These are phyloP conservation scores for Encarsia formosa DNA, from an alignment of 2,888 invertebrate genomes.

Conservation along the genomic window DNA sequence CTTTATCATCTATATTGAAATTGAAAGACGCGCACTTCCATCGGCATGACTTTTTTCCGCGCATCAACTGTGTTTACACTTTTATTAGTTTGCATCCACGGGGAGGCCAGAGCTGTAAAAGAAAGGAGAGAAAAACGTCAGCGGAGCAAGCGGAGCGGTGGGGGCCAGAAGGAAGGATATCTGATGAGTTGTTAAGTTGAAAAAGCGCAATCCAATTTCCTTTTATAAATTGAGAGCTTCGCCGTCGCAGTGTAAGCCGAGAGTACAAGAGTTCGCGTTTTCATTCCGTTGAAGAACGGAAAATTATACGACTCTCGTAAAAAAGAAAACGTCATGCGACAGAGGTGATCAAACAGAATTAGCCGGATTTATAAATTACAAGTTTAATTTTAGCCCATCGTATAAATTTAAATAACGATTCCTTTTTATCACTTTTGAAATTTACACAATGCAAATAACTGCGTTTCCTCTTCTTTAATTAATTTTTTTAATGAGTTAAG, in stretches of 20 bases:
- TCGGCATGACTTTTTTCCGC: slow-evolving; percentile 2
- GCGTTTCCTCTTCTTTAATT: too few relatives aligned
- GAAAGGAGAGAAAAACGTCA: neutral
- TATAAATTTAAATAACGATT: too few relatives aligned
- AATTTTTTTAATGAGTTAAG: too few relatives aligned
- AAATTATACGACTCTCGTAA: slow-evolving; percentile 10
- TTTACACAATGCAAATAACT: too few relatives aligned
- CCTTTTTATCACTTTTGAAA: too few relatives aligned
- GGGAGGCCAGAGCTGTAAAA: neutral
- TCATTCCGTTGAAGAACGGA: slow-evolving; percentile 8
- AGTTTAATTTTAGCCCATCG: too few relatives aligned
- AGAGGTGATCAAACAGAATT: slow-evolving; percentile 15
- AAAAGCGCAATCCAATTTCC: slow-evolving; percentile 25
- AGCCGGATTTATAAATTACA: slow-evolving; percentile 15
- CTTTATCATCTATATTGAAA: slow-evolving; percentile 9
- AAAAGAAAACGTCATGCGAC: too few relatives aligned
- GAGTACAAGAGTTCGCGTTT: slow-evolving; percentile 8
- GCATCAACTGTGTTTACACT: slow-evolving; percentile 16
- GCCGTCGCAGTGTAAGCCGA: slow-evolving; percentile 5
- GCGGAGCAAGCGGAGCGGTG: neutral
- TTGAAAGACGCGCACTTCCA: slow-evolving; percentile 6
- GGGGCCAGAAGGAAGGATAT: slow-evolving; percentile 7
- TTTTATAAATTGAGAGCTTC: slow-evolving; percentile 20
- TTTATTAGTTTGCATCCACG: slow-evolving; percentile 18
- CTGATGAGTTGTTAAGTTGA: slow-evolving; percentile 23